phyloP scores from a whole-genome alignment of 2,797 vertebrate species.

The Discoglossus pictus region DNA sequence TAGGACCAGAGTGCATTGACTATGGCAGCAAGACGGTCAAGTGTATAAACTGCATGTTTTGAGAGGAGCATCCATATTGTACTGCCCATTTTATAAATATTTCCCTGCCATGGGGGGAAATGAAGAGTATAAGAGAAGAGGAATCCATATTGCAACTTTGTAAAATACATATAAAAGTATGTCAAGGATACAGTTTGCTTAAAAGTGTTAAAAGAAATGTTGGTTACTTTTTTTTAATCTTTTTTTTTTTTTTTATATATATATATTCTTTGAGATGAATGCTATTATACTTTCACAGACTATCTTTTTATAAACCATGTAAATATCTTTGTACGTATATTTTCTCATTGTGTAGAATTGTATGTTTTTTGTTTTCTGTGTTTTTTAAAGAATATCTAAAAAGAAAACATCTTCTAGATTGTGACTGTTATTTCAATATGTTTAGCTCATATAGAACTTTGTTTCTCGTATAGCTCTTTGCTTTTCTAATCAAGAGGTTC shows the following conservation, averaged over 20 bases:
- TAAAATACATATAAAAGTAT: neutral
- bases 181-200: neutral
- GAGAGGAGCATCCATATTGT: constrained; percentile 56
- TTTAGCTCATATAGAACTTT: too few relatives aligned
- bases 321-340: too few relatives aligned
- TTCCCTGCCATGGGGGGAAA: constrained; percentile 11
- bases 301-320: constrained; percentile 45
- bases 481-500: too few relatives aligned
- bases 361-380: too few relatives aligned
- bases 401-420: too few relatives aligned
- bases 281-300: constrained; percentile 19
- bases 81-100: constrained; percentile 9
- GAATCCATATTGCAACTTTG: too few relatives aligned
- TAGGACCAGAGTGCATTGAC: constrained; percentile 95
- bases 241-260: constrained; percentile 18
- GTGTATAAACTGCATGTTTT: constrained; percentile 97
- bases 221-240: neutral
- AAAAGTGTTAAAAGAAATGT: neutral
- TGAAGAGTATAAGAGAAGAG: constrained; percentile 3
- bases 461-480: too few relatives aligned
- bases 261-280: constrained; percentile 15
- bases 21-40: constrained; percentile 96
- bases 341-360: too few relatives aligned
- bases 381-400: too few relatives aligned
- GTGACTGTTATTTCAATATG: too few relatives aligned